phyloP scores from a whole-genome alignment of 1,140 invertebrate genomes.

The Psix sp. region DNA sequence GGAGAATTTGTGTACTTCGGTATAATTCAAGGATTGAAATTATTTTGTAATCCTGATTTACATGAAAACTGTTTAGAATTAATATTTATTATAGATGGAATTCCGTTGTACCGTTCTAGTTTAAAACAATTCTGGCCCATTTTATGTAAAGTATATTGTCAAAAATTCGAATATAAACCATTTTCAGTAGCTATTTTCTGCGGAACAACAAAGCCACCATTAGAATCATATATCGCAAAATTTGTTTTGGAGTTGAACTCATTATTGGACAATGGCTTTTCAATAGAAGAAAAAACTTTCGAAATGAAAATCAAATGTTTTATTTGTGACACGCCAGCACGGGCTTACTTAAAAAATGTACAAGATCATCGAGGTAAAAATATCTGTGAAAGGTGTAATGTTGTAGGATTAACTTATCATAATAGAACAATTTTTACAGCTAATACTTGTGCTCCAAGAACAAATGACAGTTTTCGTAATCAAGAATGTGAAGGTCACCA shows the following conservation, averaged over 20 bases:
- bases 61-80: too few relatives aligned
- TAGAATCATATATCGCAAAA: constrained; percentile 10
- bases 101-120: too few relatives aligned
- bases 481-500: constrained; percentile 29
- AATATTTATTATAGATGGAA: too few relatives aligned
- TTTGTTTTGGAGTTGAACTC: constrained; percentile 23
- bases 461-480: constrained; percentile 24
- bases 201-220: constrained; percentile 12
- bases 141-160: too few relatives aligned
- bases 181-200: constrained; percentile 25
- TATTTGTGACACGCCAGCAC: constrained; percentile 14
- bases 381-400: constrained; percentile 18
- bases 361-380: constrained; percentile 4
- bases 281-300: constrained; percentile 14
- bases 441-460: constrained; percentile 16
- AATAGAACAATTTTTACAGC: constrained; percentile 16
- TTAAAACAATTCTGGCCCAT: too few relatives aligned
- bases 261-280: background rate
- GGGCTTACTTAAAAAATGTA: constrained; percentile 24
- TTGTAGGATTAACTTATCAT: constrained; percentile 8
- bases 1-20: too few relatives aligned
- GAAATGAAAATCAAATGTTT: constrained; percentile 12
- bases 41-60: too few relatives aligned
- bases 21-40: too few relatives aligned
- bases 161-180: too few relatives aligned